phyloP scores from a whole-genome alignment of 2,797 vertebrate genomes.

The Tangara arthus region DNA sequence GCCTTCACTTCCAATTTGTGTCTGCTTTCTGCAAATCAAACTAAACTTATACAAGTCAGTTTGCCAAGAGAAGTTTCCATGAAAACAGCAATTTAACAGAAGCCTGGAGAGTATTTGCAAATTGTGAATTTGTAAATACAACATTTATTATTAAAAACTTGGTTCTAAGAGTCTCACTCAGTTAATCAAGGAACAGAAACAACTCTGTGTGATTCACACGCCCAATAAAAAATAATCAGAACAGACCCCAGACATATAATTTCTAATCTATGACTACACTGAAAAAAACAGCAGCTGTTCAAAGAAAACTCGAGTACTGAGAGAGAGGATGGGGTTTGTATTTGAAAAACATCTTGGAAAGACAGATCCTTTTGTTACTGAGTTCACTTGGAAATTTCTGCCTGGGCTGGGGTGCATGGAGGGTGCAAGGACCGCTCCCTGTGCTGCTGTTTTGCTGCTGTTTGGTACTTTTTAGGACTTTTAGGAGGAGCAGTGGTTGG shows the following conservation, averaged over 20 bases:
- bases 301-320: neutral
- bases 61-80: neutral
- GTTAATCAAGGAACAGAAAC: constrained; percentile 45
- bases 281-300: neutral
- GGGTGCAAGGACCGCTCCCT: neutral
- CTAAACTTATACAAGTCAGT: neutral
- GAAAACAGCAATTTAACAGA: constrained; percentile 38
- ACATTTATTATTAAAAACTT: constrained; percentile 57
- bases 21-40: neutral
- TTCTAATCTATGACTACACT: constrained; percentile 9
- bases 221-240: constrained; percentile 1
- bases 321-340: neutral
- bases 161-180: neutral
- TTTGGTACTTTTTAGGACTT: neutral
- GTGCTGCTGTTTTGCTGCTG: fast-evolving
- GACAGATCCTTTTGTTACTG: neutral
- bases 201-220: constrained; percentile 23
- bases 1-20: neutral
- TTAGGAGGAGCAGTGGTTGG: fast-evolving
- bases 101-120: constrained; percentile 44
- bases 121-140: constrained; percentile 58
- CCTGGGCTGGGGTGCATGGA: neutral
- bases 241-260: constrained; percentile 25
- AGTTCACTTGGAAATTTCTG: neutral
- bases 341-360: neutral